A percentile compares a stretch with the other conserved stretches of the same genome.
Conservation (phyloP, 2,113 vertebrate genomes). For the Triplophysa dalaica region DNA sequence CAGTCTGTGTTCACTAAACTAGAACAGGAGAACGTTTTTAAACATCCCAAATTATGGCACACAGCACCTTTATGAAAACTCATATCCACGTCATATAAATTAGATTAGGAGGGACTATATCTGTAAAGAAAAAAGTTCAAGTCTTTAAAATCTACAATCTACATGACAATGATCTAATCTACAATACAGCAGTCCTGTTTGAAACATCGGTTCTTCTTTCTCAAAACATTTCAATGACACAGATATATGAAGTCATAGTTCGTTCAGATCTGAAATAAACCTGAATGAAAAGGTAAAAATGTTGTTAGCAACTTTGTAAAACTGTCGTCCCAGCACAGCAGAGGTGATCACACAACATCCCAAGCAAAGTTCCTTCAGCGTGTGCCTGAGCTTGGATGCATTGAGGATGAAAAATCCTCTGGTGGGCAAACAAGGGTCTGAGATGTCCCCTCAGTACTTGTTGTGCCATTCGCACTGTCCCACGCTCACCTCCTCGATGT, state of each 20-base stretch:
- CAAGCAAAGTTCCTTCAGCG: neutral
- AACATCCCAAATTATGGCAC: neutral
- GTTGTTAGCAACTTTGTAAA: neutral
- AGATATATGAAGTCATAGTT: neutral
- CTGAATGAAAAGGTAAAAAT: neutral
- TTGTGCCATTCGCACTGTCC: slow-evolving; percentile 78
- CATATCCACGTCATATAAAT: slow-evolving; percentile 19
- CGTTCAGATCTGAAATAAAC: neutral
- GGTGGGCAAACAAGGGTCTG: neutral
- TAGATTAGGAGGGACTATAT: neutral
- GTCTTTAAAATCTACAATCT: slow-evolving; percentile 58
- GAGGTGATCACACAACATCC: neutral
- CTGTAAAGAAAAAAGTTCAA: slow-evolving; percentile 35
- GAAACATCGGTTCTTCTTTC: slow-evolving; percentile 12
- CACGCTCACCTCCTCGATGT: slow-evolving; percentile 90
- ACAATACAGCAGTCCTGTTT: slow-evolving; percentile 58
- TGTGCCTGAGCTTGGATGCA: neutral
- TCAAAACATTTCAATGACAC: slow-evolving; percentile 31
- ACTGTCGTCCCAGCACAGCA: neutral
- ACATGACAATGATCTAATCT: slow-evolving; percentile 59
- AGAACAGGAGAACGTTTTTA: neutral
- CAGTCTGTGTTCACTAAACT: neutral
- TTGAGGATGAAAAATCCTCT: neutral
- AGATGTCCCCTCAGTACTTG: slow-evolving; percentile 65
- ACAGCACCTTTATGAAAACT: slow-evolving; percentile 46